Evolutionary conservation across 2,888 invertebrate species (phyloP).

Genomic region (Autographa pulchrina): DNA sequence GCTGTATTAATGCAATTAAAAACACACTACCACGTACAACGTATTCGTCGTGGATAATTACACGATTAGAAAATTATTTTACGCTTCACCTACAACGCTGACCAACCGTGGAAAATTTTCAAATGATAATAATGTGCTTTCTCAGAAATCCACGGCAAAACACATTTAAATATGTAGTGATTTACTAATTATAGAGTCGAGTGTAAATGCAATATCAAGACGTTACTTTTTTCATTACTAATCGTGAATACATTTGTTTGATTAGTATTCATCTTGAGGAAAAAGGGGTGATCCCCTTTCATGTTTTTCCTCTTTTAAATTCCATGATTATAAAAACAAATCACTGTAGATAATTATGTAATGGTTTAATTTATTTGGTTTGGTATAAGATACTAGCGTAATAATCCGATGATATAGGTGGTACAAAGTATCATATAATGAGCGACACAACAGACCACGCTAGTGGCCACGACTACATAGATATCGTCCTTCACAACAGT

Average conservation of each 20-base stretch:
- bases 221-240: conserved; percentile 44
- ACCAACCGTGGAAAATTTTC: conserved; percentile 53
- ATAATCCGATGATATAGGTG: no score
- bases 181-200: conserved; percentile 42
- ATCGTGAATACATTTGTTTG: conserved; percentile 36
- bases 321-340: background rate
- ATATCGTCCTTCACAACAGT: conserved; percentile 5
- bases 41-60: conserved; percentile 57
- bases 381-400: background rate
- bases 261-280: conserved; percentile 25
- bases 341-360: conserved; percentile 16
- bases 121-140: conserved; percentile 48
- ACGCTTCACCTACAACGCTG: conserved; percentile 57
- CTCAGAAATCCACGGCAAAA: conserved; percentile 37
- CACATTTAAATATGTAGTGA: conserved; percentile 24
- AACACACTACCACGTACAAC: conserved; percentile 54
- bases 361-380: conserved; percentile 17
- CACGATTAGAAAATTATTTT: conserved; percentile 66
- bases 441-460: background rate
- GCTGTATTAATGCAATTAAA: conserved; percentile 68
- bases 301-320: background rate
- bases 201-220: conserved; percentile 34
- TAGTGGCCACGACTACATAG: background rate
- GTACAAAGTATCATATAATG: background rate
- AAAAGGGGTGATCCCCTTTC: conserved; percentile 41